Conservation (phyloP, 1,140 invertebrate genomes). For the Mya arenaria region DNA sequence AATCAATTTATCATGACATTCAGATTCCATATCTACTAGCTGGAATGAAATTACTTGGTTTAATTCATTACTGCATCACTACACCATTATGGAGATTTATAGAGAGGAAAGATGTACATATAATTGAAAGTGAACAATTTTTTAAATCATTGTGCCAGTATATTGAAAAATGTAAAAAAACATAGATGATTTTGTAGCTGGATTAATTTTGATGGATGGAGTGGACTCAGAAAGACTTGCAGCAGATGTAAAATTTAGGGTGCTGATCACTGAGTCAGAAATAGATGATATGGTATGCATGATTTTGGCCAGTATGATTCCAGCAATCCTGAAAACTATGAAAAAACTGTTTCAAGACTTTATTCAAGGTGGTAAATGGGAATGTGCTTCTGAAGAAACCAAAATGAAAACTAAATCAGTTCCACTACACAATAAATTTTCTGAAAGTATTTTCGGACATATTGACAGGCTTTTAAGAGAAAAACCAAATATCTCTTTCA, state of each 20-base stretch:
- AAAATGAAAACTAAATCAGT: conserved; percentile 16
- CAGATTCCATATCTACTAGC: neutral
- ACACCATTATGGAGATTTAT: conserved; percentile 25
- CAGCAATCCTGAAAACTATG: conserved; percentile 12
- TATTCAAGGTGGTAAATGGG: conserved; percentile 29
- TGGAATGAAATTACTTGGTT: neutral
- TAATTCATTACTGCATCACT: neutral
- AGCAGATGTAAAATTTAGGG: conserved; percentile 14
- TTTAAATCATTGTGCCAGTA: neutral
- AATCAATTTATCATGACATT: conserved; percentile 9
- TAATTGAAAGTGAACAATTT: neutral
- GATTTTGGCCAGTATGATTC: conserved; percentile 9
- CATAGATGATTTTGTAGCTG: neutral
- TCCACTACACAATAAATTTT: conserved; percentile 40
- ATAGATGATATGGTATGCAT: neutral
- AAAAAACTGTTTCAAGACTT: neutral
- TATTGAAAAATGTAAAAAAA: conserved; percentile 1
- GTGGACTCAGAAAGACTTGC: neutral
- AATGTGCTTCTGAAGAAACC: conserved; percentile 11
- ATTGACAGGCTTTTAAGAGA: conserved; percentile 32
- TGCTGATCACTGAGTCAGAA: neutral
- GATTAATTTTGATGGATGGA: neutral
- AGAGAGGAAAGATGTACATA: conserved; percentile 10
- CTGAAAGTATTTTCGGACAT: conserved; percentile 37
- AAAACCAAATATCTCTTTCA: conserved; percentile 47